Percentiles rank a stretch among this genome's conserved stretches.
Conservation (phyloP, 30 jellyfish, hydroid and myxozoan species). For the Nemopilema nomurai region DNA sequence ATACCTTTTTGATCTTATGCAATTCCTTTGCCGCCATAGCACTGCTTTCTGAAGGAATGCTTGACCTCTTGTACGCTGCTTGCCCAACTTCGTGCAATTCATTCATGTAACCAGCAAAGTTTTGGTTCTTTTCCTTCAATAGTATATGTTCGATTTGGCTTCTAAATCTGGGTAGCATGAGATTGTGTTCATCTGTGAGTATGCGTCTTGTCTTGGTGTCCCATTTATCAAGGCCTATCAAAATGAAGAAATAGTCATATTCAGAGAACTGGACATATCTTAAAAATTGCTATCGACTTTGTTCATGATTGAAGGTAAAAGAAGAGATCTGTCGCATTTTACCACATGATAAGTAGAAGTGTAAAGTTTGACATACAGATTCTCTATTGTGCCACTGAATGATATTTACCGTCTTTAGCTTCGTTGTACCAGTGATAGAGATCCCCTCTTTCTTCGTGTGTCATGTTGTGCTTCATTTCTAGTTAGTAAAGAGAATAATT, state of each 20-base stretch:
- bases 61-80: slow-evolving; percentile 44
- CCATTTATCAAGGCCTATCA: slow-evolving; percentile 22
- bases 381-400: too few relatives aligned
- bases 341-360: too few relatives aligned
- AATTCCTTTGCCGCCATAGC: slow-evolving; percentile 35
- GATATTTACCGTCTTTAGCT: slow-evolving; percentile 38
- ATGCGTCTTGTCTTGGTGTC: slow-evolving; percentile 8
- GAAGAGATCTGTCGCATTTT: too few relatives aligned
- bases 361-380: too few relatives aligned
- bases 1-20: slow-evolving; percentile 26
- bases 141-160: slow-evolving; percentile 30
- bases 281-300: too few relatives aligned
- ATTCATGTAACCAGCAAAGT: slow-evolving; percentile 36
- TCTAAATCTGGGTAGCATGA: slow-evolving; percentile 17
- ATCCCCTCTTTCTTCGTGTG: slow-evolving; percentile 36
- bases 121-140: slow-evolving; percentile 24
- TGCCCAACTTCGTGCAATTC: slow-evolving; percentile 33
- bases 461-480: slow-evolving; percentile 46
- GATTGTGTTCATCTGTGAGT: slow-evolving; percentile 21
- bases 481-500: too few relatives aligned
- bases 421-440: slow-evolving; percentile 42
- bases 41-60: slow-evolving; percentile 8
- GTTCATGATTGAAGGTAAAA: neutral
- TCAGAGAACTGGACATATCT: neutral
- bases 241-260: neutral